Percentiles rank a stretch among this genome's conserved stretches.
phyloP scores from a whole-genome alignment of 2,888 invertebrate genomes.

The Tortrix viridana region DNA sequence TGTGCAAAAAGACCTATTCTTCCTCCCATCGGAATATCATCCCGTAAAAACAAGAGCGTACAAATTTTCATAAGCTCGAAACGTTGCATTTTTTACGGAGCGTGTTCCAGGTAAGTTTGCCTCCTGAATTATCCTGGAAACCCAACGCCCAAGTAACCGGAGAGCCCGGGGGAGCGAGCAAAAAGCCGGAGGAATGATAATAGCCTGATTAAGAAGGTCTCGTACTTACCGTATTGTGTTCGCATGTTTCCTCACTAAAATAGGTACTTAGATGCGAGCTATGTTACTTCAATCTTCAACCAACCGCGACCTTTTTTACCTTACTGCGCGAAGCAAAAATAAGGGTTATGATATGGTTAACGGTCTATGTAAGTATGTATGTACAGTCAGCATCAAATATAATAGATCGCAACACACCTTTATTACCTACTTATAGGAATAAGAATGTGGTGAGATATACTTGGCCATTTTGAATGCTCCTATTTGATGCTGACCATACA shows the following conservation, averaged over 20 bases:
- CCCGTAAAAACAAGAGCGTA: too few relatives aligned
- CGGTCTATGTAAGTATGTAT: too few relatives aligned
- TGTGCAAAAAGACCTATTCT: too few relatives aligned
- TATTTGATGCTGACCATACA: too few relatives aligned
- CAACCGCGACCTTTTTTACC: conserved; percentile 6
- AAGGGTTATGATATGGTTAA: too few relatives aligned
- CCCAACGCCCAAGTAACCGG: conserved; percentile 40
- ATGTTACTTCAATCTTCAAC: conserved; percentile 9
- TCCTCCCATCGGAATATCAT: too few relatives aligned
- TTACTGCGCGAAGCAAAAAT: neutral
- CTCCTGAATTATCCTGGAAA: conserved; percentile 8
- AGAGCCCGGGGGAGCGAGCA: conserved; percentile 44
- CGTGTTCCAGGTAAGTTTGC: conserved; percentile 13
- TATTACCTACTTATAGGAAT: too few relatives aligned
- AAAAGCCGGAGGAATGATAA: conserved; percentile 69
- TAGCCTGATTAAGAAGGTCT: conserved; percentile 74
- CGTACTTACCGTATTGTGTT: conserved; percentile 49
- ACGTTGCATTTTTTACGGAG: conserved; percentile 7
- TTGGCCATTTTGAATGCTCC: too few relatives aligned
- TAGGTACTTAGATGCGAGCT: conserved; percentile 11
- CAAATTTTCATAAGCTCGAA: neutral
- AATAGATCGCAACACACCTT: too few relatives aligned
- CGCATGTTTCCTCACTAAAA: conserved; percentile 17
- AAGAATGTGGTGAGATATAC: too few relatives aligned
- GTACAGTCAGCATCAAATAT: too few relatives aligned